Base-by-base conservation (phyloP, 2,888 invertebrate genomes). In the Drosophila nr. perissopoda region DNA sequence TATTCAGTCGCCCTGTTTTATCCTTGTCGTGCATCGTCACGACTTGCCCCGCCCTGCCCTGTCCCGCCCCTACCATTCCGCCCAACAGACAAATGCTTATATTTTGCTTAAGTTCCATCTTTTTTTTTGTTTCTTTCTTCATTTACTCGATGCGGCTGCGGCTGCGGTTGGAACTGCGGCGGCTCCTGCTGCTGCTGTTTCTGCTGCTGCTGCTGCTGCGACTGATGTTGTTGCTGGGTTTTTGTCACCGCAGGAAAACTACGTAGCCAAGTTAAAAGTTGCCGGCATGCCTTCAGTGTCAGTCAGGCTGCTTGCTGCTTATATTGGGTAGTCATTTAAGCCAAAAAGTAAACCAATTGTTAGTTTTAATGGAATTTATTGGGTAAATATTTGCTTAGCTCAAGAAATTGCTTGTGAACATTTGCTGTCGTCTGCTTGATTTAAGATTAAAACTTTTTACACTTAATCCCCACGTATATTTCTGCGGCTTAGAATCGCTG, bases 361-460 rank as follows among this genome's bases (percentile, higher is more conserved):
- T 88, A 86, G 83, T 81, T 88, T 79, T 84, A 81, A 86, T 82
- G 79, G 82, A 88, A 88, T 86, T 88, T 88, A 88, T 88, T 88
- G 86, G 76, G 74, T 79, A 88, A 86, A 86, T 84, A 88, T 88
- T 88, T 88, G 83, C 70, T 69, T 75, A 81, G 81, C 82, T 78
- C 74, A 77, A 83, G 79, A 81, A 83, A 82, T 83, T 80, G 79
- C 74, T 86, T 81, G 79, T 73, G 78, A 85, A 81, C 80, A 74
- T 76, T 81, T 77, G 75, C 77, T 70, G 69, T 79, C 40, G 48
- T 75, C 75, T 54, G 74, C 53, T 76, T 83, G 81, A 83, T 79
- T 81, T 81, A 80, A 81, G 81, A 81, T 81, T 81, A 81, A 74
- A 81, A 81, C 57, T 82, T 81, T 82, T 64, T 27, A 59, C 58